Percentiles rank a stretch among this genome's conserved stretches.
Conservation (phyloP, 2,113 vertebrate species). For the Elanus axillaris region DNA sequence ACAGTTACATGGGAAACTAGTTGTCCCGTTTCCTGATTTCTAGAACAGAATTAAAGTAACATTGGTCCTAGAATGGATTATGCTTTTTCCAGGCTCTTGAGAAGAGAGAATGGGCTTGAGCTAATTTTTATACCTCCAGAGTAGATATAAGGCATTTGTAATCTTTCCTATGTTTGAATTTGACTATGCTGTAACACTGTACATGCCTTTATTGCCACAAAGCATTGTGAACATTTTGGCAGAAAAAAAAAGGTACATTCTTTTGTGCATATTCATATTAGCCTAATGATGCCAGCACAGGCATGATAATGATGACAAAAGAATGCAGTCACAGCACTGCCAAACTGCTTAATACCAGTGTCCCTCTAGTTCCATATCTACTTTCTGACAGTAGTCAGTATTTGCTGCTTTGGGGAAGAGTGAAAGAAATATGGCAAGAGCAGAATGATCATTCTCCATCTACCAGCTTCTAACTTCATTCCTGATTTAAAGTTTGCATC, state of each 20-base stretch:
- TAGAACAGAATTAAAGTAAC: not conserved
- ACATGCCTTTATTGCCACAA: not conserved
- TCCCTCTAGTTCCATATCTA: not conserved
- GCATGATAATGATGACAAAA: not conserved
- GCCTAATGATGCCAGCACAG: not conserved
- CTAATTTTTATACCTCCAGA: not conserved
- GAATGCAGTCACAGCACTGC: not conserved
- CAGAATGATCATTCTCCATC: not conserved
- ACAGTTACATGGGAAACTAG: not conserved
- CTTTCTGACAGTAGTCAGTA: not conserved
- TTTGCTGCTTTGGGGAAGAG: not conserved
- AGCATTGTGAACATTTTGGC: not conserved
- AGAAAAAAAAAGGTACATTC: not conserved
- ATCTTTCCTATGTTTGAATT: not conserved
- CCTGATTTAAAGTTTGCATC: not conserved
- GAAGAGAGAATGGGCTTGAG: not conserved
- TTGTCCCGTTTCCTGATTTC: not conserved
- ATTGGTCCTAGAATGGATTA: not conserved
- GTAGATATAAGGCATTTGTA: not conserved
- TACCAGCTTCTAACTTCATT: not conserved
- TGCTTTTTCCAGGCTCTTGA: not conserved
- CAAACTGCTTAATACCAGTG: not conserved
- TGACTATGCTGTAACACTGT: not conserved
- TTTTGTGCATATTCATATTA: not conserved
- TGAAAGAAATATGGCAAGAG: fast-evolving